Conservation (phyloP, 2,888 invertebrate genomes). For the Hydropsyche betteni region DNA sequence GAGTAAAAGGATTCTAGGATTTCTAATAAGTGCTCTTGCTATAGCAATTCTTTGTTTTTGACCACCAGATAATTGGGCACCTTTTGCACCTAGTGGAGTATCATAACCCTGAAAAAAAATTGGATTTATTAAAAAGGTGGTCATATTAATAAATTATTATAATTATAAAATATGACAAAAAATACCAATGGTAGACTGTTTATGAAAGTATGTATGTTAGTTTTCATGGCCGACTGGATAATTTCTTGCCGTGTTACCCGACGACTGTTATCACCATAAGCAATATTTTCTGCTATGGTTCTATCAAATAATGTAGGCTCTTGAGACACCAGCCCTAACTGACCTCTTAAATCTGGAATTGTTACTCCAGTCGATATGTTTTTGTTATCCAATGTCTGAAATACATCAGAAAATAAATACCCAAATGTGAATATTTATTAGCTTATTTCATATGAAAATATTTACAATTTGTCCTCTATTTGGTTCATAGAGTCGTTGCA, state of each 20-base stretch:
- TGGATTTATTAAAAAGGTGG: background rate
- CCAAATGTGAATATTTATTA: background rate
- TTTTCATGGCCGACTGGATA: conserved; percentile 74
- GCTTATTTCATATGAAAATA: conserved; percentile 39
- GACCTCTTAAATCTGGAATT: conserved; percentile 72
- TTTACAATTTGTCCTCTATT: conserved; percentile 60
- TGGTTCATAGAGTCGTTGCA: conserved; percentile 84
- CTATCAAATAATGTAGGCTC: conserved; percentile 86
- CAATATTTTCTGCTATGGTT: conserved; percentile 84
- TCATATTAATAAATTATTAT: background rate
- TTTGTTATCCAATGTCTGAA: conserved; percentile 65
- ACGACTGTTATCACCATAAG: conserved; percentile 79
- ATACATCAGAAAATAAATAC: conserved; percentile 42
- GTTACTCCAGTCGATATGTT: conserved; percentile 68
- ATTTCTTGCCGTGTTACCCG: conserved; percentile 73
- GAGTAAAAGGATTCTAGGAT: conserved; percentile 69
- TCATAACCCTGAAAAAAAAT: conserved; percentile 69
- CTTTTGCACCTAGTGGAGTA: conserved; percentile 75
- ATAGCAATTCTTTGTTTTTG: conserved; percentile 81
- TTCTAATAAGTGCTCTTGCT: conserved; percentile 73
- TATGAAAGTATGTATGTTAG: conserved; percentile 82
- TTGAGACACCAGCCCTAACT: conserved; percentile 83
- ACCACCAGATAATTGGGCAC: conserved; percentile 76
- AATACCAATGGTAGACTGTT: conserved; percentile 71
- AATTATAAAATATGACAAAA: conserved; percentile 39